A percentile compares a stretch with the other conserved stretches of the same genome.
phyloP scores from a whole-genome alignment of 2,888 invertebrate species.

The Pachycephus smyrnensis region DNA sequence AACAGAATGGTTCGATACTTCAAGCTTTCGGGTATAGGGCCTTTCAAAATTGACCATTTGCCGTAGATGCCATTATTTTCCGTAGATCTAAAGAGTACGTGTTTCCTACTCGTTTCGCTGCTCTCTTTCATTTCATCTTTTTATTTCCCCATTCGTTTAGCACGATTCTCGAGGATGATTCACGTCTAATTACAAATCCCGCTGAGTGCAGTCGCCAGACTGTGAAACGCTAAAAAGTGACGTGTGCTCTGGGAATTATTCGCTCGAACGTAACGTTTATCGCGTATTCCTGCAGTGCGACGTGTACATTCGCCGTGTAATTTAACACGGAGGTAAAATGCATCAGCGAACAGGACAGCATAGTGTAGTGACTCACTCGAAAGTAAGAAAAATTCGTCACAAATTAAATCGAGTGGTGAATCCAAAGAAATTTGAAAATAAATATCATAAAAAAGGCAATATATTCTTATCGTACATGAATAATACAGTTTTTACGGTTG shows the following conservation, averaged over 20 bases:
- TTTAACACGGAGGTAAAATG: not conserved
- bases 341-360: not conserved
- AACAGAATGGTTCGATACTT: not conserved
- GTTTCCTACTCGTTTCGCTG: not conserved
- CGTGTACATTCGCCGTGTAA: not conserved
- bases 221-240: slow-evolving; percentile 5
- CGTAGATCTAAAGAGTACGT: not conserved
- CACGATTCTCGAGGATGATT: not conserved
- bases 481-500: not conserved
- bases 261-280: slow-evolving; percentile 18
- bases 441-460: not conserved
- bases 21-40: not conserved
- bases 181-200: slow-evolving; percentile 10
- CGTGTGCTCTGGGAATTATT: slow-evolving; percentile 16
- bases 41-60: not conserved
- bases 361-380: not conserved
- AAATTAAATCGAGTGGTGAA: not conserved
- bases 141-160: not conserved
- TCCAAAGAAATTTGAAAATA: not conserved
- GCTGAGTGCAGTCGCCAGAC: slow-evolving; percentile 3
- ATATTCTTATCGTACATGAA: not conserved
- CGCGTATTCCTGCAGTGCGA: slow-evolving; percentile 1
- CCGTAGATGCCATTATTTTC: not conserved
- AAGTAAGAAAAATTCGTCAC: not conserved
- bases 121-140: not conserved